Evolutionary conservation across 2,113 vertebrate species (phyloP).

Genomic region (Saguinus midas): DNA sequence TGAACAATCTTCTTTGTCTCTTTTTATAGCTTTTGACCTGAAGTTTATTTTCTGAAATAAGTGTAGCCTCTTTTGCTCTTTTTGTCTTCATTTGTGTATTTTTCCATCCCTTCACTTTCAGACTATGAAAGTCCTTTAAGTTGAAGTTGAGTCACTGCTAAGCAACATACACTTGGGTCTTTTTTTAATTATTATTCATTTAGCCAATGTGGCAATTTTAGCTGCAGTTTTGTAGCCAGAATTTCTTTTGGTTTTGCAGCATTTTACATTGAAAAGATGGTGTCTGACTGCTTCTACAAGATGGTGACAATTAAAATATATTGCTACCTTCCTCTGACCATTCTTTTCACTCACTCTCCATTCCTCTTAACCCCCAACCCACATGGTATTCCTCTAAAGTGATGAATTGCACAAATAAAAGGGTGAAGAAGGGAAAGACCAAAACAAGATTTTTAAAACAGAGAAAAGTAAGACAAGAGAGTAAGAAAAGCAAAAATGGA

Average conservation of each 20-base stretch:
- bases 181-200: neutral
- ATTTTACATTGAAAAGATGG: neutral
- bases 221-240: neutral
- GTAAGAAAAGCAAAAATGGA: conserved; percentile 36
- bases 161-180: neutral
- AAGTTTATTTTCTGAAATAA: neutral
- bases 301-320: neutral
- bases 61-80: neutral
- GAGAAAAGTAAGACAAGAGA: neutral
- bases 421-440: neutral
- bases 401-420: neutral
- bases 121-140: neutral
- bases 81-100: neutral
- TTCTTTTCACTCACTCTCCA: neutral
- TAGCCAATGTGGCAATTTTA: neutral
- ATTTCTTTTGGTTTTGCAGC: neutral
- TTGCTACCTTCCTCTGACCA: neutral
- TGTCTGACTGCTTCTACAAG: neutral
- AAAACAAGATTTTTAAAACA: neutral
- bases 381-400: neutral
- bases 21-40: neutral
- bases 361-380: neutral
- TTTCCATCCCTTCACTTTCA: neutral
- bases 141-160: neutral
- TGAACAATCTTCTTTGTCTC: neutral